phyloP scores from a whole-genome alignment of 2,113 vertebrate genomes.

The Dermatemys mawii region DNA sequence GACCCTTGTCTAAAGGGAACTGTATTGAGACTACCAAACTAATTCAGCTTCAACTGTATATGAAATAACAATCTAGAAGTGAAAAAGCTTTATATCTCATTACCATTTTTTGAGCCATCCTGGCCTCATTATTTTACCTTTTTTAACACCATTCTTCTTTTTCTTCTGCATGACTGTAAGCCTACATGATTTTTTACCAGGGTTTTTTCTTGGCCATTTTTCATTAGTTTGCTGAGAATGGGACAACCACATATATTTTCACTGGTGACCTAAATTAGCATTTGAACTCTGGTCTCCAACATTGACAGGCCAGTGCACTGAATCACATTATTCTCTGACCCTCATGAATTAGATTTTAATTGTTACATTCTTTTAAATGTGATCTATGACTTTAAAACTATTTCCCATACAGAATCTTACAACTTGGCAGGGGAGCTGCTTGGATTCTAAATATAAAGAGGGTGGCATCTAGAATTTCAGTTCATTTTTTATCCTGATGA shows the following conservation, averaged over 20 bases:
- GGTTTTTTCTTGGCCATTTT: neutral
- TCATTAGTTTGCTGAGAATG: neutral
- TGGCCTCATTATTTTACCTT: neutral
- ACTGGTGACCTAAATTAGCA: neutral
- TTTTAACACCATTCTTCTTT: neutral
- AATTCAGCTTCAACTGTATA: neutral
- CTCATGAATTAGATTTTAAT: neutral
- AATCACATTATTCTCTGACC: neutral
- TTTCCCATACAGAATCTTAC: constrained; percentile 32
- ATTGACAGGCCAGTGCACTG: neutral
- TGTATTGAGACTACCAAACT: neutral
- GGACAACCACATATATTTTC: neutral
- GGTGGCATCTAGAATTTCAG: constrained; percentile 59
- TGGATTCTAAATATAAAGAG: constrained; percentile 55
- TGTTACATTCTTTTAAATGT: constrained; percentile 2
- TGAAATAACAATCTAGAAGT: neutral
- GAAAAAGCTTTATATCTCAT: neutral
- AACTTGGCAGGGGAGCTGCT: constrained; percentile 44
- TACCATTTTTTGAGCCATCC: neutral
- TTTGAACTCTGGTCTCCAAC: neutral
- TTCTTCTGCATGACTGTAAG: neutral
- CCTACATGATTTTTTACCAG: neutral
- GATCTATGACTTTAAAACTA: neutral
- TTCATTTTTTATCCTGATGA: constrained; percentile 61
- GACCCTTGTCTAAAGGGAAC: neutral